Percentiles rank a stretch among this genome's conserved stretches.
These are phyloP conservation scores for Invenusta paracnida DNA, from an alignment of 2,888 invertebrate species.

Conservation along the genomic window DNA sequence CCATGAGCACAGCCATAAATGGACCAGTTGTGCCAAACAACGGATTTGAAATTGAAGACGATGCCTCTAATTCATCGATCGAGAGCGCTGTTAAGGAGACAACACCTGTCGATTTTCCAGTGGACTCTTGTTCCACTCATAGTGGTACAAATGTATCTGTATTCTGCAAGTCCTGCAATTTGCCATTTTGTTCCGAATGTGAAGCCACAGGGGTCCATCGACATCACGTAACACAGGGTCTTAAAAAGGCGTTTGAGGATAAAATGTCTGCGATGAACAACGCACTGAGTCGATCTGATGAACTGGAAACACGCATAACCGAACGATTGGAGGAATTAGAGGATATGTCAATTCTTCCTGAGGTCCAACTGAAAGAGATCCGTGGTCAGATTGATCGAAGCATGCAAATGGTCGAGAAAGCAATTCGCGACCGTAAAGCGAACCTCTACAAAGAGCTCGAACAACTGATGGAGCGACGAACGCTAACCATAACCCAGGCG, in stretches of 20 bases:
- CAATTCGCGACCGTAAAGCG: not conserved
- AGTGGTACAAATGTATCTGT: not conserved
- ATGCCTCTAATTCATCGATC: not conserved
- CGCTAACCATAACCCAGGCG: not conserved
- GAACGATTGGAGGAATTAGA: not conserved
- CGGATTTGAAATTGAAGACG: not conserved
- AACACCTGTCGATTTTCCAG: not conserved
- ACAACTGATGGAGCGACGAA: not conserved
- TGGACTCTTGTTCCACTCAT: not conserved
- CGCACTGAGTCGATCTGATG: not conserved
- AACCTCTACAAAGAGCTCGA: not conserved
- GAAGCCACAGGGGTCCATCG: not conserved
- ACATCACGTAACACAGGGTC: not conserved
- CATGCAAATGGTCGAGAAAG: constrained; percentile 24
- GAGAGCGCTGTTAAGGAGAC: too few species aligned
- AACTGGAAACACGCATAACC: not conserved
- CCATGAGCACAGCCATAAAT: too few species aligned
- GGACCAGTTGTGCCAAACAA: not conserved
- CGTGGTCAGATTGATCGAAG: constrained; percentile 27
- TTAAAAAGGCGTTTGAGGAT: not conserved
- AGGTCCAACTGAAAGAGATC: not conserved
- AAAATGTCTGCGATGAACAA: not conserved
- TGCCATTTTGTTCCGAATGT: not conserved
- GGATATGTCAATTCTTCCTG: not conserved
- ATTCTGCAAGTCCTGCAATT: not conserved